Evolutionary conservation across 2,113 vertebrate genomes (phyloP).

Genomic region (Clupea harengus): DNA sequence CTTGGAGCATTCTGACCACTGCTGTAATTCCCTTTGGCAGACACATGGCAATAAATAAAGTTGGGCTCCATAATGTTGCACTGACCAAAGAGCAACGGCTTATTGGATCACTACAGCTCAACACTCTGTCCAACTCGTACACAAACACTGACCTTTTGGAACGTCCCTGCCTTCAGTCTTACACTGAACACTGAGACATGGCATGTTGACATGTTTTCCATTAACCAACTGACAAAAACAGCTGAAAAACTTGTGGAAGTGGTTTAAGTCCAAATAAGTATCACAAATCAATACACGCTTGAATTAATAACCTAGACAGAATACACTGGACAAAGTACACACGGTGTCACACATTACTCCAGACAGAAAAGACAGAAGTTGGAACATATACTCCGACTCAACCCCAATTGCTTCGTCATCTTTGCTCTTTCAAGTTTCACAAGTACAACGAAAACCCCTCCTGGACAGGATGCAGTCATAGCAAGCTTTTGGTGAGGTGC

Average conservation of each 20-base stretch:
- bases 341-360: neutral
- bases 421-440: neutral
- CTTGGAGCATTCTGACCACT: neutral
- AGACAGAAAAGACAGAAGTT: neutral
- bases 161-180: neutral
- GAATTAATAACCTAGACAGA: neutral
- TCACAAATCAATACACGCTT: neutral
- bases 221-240: neutral
- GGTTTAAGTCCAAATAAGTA: neutral
- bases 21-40: neutral
- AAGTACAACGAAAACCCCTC: neutral
- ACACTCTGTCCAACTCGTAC: neutral
- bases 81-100: neutral
- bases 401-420: neutral
- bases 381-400: neutral
- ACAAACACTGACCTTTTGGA: neutral
- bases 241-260: neutral
- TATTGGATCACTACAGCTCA: neutral
- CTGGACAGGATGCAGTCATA: neutral
- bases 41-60: neutral
- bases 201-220: neutral
- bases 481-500: neutral
- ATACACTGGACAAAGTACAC: neutral
- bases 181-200: neutral
- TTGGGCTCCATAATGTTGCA: neutral